Percentiles rank a stretch among this genome's conserved stretches.
Evolutionary conservation across 2,797 vertebrate species (phyloP).

Genomic region (Prionace glauca): DNA sequence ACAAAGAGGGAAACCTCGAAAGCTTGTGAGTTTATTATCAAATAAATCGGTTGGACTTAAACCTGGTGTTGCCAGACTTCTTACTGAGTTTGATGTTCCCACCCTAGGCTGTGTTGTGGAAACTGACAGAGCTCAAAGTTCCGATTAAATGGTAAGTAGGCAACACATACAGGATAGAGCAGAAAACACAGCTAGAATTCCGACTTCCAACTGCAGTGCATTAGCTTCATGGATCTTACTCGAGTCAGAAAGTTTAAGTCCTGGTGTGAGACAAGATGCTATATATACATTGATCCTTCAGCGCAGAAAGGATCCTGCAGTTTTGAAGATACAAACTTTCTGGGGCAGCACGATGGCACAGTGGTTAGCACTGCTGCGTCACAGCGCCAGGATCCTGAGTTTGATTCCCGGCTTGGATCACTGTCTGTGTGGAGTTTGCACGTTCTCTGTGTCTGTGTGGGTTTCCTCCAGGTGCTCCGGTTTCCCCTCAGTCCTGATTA

Average conservation of each 20-base stretch:
- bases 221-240: not conserved
- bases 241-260: not conserved
- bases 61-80: no score
- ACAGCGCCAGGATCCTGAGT: no score
- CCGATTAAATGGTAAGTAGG: not conserved
- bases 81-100: not conserved
- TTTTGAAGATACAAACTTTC: not conserved
- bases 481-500: no score
- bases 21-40: no score
- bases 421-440: no score
- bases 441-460: no score
- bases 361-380: no score
- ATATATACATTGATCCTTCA: not conserved
- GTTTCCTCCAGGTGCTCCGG: no score
- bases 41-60: no score
- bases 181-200: not conserved
- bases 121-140: not conserved
- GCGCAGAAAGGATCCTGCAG: not conserved
- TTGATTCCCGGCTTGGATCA: no score
- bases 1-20: no score
- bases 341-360: no score
- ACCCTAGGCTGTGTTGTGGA: not conserved
- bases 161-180: not conserved
- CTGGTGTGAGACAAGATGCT: not conserved
- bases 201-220: not conserved